These are phyloP conservation scores for Papilio dardanus DNA, from an alignment of 1,140 invertebrate genomes.

Conservation along the genomic window DNA sequence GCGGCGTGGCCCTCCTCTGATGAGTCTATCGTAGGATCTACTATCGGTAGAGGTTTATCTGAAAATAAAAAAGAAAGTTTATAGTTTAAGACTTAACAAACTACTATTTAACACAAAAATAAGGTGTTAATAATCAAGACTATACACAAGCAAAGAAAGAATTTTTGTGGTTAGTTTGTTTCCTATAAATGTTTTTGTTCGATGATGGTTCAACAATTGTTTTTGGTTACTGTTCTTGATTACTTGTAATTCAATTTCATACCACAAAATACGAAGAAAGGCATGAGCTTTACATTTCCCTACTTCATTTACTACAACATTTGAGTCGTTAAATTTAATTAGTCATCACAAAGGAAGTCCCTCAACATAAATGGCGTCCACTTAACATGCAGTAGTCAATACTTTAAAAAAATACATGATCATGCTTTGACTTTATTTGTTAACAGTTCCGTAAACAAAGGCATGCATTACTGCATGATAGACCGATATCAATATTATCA, in stretches of 20 bases:
- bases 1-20: conserved; percentile 63
- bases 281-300: neutral
- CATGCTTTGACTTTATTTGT: too few relatives aligned
- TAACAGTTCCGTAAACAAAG: conserved; percentile 1
- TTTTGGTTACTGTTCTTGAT: too few relatives aligned
- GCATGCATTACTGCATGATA: neutral
- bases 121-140: neutral
- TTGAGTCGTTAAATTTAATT: neutral
- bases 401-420: neutral
- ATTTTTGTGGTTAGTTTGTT: too few relatives aligned
- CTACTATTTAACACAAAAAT: neutral
- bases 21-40: conserved; percentile 54
- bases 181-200: too few relatives aligned
- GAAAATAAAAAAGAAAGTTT: conserved; percentile 44
- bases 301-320: neutral
- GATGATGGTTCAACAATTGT: too few relatives aligned
- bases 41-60: conserved; percentile 70
- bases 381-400: neutral
- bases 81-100: neutral
- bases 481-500: neutral
- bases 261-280: neutral
- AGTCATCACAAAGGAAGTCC: neutral
- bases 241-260: too few relatives aligned
- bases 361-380: neutral
- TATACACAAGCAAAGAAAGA: too few relatives aligned